phyloP scores from a whole-genome alignment of 2,113 vertebrate genomes.

The Elephantulus edwardii region DNA sequence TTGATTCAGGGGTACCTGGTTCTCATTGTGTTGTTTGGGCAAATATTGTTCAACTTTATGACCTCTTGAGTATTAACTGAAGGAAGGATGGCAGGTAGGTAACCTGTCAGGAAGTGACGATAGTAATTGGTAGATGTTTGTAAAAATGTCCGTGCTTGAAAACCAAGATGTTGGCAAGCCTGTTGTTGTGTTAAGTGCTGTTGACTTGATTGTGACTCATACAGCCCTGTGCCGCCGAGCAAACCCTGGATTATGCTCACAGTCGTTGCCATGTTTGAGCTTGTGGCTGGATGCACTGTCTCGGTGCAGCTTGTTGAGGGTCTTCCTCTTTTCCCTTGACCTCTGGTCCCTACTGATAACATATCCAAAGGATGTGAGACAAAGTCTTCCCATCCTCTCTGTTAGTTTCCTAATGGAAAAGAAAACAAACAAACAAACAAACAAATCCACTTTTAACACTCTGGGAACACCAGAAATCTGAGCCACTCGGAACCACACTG shows the following conservation, averaged over 20 bases:
- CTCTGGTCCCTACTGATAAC: too few relatives aligned
- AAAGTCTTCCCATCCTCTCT: too few relatives aligned
- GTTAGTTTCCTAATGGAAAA: not conserved
- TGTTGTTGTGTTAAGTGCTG: too few relatives aligned
- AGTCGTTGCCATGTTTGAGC: too few relatives aligned
- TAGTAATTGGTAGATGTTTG: conserved; percentile 14
- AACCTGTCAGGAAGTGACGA: not conserved
- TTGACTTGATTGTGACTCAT: too few relatives aligned
- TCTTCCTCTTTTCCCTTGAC: too few relatives aligned
- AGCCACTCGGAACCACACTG: not conserved
- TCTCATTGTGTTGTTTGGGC: not conserved
- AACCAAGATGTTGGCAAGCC: not conserved
- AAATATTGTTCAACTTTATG: not conserved
- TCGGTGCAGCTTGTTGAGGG: too few relatives aligned
- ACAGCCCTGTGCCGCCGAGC: too few relatives aligned
- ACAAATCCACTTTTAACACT: not conserved
- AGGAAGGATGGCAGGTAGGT: not conserved
- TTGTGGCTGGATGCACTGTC: too few relatives aligned
- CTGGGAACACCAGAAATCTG: not conserved
- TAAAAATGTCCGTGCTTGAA: conserved; percentile 4
- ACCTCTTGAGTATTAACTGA: not conserved
- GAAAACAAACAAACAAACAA: not conserved
- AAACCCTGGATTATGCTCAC: too few relatives aligned
- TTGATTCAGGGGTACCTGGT: not conserved
- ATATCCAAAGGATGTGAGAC: too few relatives aligned